Evolutionary conservation across 2,888 invertebrate genomes (phyloP), one percentile per base, ranked within the genome.

Genomic region (Cerastoderma edule): DNA sequence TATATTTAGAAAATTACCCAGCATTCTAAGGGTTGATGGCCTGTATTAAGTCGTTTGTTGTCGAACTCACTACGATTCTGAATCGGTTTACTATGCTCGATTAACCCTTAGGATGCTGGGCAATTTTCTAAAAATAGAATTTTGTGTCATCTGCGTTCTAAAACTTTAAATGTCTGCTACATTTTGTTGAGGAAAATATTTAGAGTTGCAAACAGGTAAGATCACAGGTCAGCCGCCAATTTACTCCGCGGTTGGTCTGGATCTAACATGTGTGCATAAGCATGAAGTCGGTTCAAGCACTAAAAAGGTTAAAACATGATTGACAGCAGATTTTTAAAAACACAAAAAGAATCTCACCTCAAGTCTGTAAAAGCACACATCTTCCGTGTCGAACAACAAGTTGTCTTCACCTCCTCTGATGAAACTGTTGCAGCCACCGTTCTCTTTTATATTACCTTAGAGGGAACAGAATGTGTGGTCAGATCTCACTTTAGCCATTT

Each of bases 351-450:
- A 22, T 57, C 60, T 50, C n/a, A 75, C 75, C 75, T 75, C 57
- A 35, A 75, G 65, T 50, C 75, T 66, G 53, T 70, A 75, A n/a
- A 69, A 70, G 33, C 75, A 75, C 19, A 22, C 28, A 3, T 48
- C 22, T n/a, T 53, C 60, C 2, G 24, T 33, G 50, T 48, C 66
- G 6, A 22, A 46, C 19, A 69, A 66, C 16, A 16, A 57, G 0
- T 39, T 28, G 22, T 56, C 33, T 24, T 32, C 28, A n/a, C 50
- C 70, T 27, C 39, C 39, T 28, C 64, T 64, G 4, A 75, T 70
- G 6, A 33, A 53, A 35, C 66, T 70, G 60, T 70, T 66, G 33
- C 75, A 75, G 19, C 32, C 19, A n/a, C 65, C 48, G 8, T 13
- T 16, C 10, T 46, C 60, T 39, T 35, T 27, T 22, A 60, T 60